A percentile compares a stretch with the other conserved stretches of the same genome.
Conservation (phyloP, 2,888 invertebrate species). For the Phragmatobia fuliginosa region DNA sequence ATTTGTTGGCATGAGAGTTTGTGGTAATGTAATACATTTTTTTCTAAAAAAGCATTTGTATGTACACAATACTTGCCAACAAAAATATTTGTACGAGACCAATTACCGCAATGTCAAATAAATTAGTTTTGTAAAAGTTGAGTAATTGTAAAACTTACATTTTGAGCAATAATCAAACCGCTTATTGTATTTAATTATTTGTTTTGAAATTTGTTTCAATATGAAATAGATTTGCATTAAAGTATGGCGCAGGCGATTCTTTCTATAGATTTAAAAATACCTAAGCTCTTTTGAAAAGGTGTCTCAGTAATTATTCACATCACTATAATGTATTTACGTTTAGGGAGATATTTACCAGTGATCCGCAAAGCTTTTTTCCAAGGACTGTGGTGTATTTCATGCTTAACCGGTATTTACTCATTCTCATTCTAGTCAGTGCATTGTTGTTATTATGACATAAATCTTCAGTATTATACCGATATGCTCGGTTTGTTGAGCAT, state of each 20-base stretch:
- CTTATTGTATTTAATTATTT: constrained; percentile 31
- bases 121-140: neutral
- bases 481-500: neutral
- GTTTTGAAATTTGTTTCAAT: constrained; percentile 37
- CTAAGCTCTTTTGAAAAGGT: neutral
- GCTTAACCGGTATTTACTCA: neutral
- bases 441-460: neutral
- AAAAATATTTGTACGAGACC: neutral
- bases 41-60: neutral
- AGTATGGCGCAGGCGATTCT: constrained; percentile 22
- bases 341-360: neutral
- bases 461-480: neutral
- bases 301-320: neutral
- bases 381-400: too few relatives aligned
- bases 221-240: constrained; percentile 39
- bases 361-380: too few relatives aligned
- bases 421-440: neutral
- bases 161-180: constrained; percentile 36
- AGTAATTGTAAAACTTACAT: neutral
- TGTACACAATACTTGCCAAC: neutral
- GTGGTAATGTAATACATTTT: neutral
- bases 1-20: neutral
- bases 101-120: neutral
- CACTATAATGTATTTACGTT: too few relatives aligned
- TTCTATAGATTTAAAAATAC: neutral